Conservation (phyloP, 2,888 invertebrate species). For the Nycteola revayana region DNA sequence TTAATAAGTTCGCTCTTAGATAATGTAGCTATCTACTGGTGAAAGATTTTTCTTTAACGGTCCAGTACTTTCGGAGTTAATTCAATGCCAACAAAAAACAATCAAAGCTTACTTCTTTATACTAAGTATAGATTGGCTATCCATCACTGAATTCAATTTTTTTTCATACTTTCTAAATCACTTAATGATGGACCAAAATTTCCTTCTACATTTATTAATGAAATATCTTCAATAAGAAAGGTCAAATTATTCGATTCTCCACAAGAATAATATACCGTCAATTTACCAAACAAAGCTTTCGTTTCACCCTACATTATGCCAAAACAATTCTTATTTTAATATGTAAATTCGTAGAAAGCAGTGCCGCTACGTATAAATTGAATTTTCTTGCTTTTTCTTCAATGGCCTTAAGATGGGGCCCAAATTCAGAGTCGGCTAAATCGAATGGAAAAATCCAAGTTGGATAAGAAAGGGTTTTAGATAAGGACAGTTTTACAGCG, state of each 20-base stretch:
- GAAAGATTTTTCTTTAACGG: no score
- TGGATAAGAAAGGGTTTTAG: constrained; percentile 45
- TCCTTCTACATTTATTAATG: no score
- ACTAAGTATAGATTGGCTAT: no score
- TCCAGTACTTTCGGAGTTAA: no score
- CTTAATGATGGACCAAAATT: no score
- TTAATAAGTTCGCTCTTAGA: no score
- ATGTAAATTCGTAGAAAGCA: constrained; percentile 38
- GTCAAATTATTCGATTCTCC: constrained; percentile 14
- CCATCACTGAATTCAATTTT: no score
- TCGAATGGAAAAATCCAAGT: constrained; percentile 54
- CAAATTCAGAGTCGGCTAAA: constrained; percentile 43
- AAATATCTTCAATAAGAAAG: constrained; percentile 7
- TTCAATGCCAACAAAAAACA: no score
- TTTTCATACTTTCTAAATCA: no score
- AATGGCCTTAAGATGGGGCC: constrained; percentile 41
- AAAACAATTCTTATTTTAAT: constrained; percentile 38
- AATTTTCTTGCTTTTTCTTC: constrained; percentile 46
- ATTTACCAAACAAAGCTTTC: constrained; percentile 28
- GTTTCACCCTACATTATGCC: constrained; percentile 21
- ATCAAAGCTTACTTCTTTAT: no score
- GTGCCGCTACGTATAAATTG: constrained; percentile 41
- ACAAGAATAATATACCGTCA: constrained; percentile 10
- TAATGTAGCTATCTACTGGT: no score
- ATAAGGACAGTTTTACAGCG: constrained; percentile 45